These are phyloP conservation scores for Phenganax subtilis DNA, from an alignment of 92 coral and sea anemone species.

Conservation along the genomic window DNA sequence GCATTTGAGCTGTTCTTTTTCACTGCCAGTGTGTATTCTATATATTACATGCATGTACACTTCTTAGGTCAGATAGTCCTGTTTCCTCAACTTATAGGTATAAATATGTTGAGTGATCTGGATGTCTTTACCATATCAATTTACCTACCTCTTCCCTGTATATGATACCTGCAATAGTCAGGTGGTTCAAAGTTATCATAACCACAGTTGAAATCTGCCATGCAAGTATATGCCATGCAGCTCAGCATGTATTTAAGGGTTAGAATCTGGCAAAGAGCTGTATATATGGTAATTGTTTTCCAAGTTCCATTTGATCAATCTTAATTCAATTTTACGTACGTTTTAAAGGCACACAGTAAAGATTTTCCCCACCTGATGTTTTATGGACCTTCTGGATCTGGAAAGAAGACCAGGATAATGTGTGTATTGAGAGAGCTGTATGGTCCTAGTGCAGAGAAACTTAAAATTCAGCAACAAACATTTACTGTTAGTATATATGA, in stretches of 20 bases:
- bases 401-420: slow-evolving; percentile 95
- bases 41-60: too few species aligned
- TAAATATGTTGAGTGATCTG: too few species aligned
- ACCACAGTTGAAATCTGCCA: too few species aligned
- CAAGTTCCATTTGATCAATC: neutral
- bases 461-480: slow-evolving; percentile 82
- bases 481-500: slow-evolving; percentile 64
- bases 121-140: too few species aligned
- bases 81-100: too few species aligned
- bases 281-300: too few species aligned
- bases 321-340: neutral
- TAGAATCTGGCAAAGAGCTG: too few species aligned
- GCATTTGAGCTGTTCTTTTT: neutral
- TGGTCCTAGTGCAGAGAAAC: slow-evolving; percentile 98
- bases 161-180: too few species aligned
- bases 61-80: too few species aligned
- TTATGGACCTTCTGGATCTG: slow-evolving; percentile 99
- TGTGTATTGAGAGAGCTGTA: slow-evolving; percentile 91
- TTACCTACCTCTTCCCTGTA: too few species aligned
- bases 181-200: too few species aligned
- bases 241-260: neutral
- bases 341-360: slow-evolving; percentile 78
- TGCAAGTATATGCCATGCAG: too few species aligned
- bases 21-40: neutral
- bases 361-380: slow-evolving; percentile 94